Evolutionary conservation across 2,797 vertebrate genomes (phyloP).

Genomic region (Vireo griseus): DNA sequence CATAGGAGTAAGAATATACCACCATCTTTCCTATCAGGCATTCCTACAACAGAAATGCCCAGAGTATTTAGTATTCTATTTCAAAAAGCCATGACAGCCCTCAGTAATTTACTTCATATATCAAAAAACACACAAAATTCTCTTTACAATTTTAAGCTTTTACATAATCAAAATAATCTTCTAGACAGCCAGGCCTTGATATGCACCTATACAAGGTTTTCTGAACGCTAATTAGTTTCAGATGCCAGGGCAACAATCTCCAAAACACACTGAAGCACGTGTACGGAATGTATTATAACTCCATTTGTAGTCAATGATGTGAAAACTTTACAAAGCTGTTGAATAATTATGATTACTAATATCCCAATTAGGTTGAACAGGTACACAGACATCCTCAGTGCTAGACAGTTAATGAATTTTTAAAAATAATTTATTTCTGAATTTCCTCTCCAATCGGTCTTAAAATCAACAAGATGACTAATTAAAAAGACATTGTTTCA

Average conservation of each 20-base stretch:
- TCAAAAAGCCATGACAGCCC: neutral
- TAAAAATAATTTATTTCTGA: neutral
- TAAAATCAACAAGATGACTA: neutral
- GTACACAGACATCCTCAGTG: slow-evolving; percentile 14
- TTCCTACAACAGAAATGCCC: neutral
- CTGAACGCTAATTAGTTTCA: slow-evolving; percentile 54
- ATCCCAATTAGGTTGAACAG: slow-evolving; percentile 39
- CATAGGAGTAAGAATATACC: neutral
- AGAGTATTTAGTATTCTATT: neutral
- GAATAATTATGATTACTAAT: slow-evolving; percentile 62
- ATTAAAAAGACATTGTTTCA: neutral
- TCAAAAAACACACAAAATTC: neutral
- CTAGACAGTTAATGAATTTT: neutral
- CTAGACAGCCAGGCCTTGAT: neutral
- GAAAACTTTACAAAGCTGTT: slow-evolving; percentile 56
- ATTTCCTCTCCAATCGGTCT: neutral
- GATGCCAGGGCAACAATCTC: slow-evolving; percentile 58
- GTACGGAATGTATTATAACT: slow-evolving; percentile 40
- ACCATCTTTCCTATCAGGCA: neutral
- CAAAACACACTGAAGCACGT: slow-evolving; percentile 59
- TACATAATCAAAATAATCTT: neutral
- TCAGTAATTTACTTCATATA: neutral
- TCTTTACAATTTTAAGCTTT: neutral
- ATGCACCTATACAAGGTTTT: slow-evolving; percentile 16
- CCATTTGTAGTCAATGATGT: slow-evolving; percentile 45